phyloP scores from a whole-genome alignment of 1,140 invertebrate species.

The Megalopta genalis region DNA sequence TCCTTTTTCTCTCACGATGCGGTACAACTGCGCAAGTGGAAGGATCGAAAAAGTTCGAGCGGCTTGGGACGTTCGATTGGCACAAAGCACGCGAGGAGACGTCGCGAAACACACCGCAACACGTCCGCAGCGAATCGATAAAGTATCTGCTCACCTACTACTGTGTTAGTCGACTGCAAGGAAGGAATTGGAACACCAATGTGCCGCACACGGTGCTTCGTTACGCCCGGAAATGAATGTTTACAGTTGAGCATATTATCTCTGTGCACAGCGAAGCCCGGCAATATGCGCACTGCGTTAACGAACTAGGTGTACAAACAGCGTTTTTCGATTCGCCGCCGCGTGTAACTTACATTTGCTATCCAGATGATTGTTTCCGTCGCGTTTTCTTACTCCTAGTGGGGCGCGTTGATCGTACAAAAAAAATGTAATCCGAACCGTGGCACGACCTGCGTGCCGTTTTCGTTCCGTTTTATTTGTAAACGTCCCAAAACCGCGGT shows the following conservation, averaged over 20 bases:
- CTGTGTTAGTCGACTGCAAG: too few species aligned
- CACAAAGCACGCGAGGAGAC: slow-evolving; percentile 26
- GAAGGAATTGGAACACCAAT: too few species aligned
- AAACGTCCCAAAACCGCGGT: slow-evolving; percentile 7
- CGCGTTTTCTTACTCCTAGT: not conserved
- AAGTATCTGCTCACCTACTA: too few species aligned
- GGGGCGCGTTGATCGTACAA: not conserved
- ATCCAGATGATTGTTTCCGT: not conserved
- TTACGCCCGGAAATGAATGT: too few species aligned
- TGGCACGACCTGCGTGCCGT: slow-evolving; percentile 39
- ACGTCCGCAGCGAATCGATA: not conserved
- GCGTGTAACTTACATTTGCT: not conserved
- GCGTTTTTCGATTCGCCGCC: too few species aligned
- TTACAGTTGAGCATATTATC: too few species aligned
- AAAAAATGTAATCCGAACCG: not conserved
- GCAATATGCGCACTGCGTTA: too few species aligned
- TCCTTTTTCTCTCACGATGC: not conserved
- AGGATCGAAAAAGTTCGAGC: not conserved
- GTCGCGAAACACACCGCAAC: not conserved
- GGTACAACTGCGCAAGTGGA: slow-evolving; percentile 1
- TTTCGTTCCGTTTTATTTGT: not conserved
- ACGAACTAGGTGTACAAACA: too few species aligned
- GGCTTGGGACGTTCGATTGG: slow-evolving; percentile 31
- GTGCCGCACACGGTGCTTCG: too few species aligned
- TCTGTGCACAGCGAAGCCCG: too few species aligned